Evolutionary conservation across 1,140 invertebrate genomes (phyloP).

Genomic region (Calephelis nemesis): DNA sequence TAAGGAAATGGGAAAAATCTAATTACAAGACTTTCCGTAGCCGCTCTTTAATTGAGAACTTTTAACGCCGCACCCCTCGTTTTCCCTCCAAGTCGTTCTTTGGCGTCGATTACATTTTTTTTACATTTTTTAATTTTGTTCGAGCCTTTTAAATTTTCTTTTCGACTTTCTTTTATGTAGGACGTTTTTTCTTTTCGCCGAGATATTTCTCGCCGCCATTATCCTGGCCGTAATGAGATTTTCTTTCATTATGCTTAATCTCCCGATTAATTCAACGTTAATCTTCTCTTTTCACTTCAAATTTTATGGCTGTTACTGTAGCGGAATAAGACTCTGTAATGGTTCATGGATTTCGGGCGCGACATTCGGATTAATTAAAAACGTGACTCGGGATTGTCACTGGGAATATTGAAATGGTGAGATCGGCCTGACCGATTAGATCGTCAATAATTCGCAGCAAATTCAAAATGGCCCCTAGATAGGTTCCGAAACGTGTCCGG

Average conservation of each 20-base stretch:
- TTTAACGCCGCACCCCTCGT: constrained; percentile 39
- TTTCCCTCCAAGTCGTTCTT: constrained; percentile 36
- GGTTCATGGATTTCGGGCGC: constrained; percentile 47
- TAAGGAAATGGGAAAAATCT: constrained; percentile 77
- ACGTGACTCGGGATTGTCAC: constrained; percentile 54
- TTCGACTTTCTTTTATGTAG: constrained; percentile 67
- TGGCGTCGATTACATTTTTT: constrained; percentile 77
- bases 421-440: constrained; percentile 60
- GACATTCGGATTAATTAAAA: constrained; percentile 70
- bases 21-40: constrained; percentile 72
- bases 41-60: constrained; percentile 75
- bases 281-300: constrained; percentile 65
- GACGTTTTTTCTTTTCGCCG: constrained; percentile 58
- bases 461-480: constrained; percentile 71
- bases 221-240: constrained; percentile 76
- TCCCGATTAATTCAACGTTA: constrained; percentile 79
- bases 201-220: constrained; percentile 76
- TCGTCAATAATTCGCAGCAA: constrained; percentile 75
- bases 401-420: constrained; percentile 23
- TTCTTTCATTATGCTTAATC: constrained; percentile 79
- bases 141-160: constrained; percentile 73
- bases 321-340: constrained; percentile 49
- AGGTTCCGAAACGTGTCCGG: constrained; percentile 69
- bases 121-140: constrained; percentile 77
- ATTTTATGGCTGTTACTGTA: constrained; percentile 60